Percentiles rank a stretch among this genome's conserved stretches.
Evolutionary conservation across 1,140 invertebrate genomes (phyloP).

Genomic region (Drosophila guanche): DNA sequence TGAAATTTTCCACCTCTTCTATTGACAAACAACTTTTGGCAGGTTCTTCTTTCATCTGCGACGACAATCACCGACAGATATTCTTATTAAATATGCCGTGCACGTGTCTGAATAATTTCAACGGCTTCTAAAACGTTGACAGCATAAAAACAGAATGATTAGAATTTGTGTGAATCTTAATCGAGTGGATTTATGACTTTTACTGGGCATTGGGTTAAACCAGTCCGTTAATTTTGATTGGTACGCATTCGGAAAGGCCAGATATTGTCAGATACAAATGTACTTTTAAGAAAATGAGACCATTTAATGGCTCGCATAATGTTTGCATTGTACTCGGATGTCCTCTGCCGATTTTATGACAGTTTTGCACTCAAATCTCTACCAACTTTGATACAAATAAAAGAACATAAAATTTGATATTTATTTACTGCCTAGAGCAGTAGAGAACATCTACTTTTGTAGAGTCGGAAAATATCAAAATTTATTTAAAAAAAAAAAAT

Average conservation of each 20-base stretch:
- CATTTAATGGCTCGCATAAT: background rate
- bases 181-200: slow-evolving; percentile 52
- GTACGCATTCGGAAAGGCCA: slow-evolving; percentile 1
- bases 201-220: slow-evolving; percentile 57
- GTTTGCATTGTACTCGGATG: too few species aligned
- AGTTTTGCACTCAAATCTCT: too few species aligned
- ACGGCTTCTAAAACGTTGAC: slow-evolving; percentile 56
- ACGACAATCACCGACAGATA: slow-evolving; percentile 22
- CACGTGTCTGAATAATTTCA: slow-evolving; percentile 65
- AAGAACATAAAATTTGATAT: too few species aligned
- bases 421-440: too few species aligned
- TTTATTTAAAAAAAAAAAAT: too few species aligned
- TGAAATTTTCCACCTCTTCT: slow-evolving; percentile 3
- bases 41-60: slow-evolving; percentile 40
- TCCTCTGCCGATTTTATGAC: too few species aligned
- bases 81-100: slow-evolving; percentile 39
- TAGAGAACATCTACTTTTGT: too few species aligned
- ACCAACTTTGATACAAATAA: too few species aligned
- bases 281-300: background rate
- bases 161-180: slow-evolving; percentile 29
- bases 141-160: slow-evolving; percentile 51
- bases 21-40: slow-evolving; percentile 10
- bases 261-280: slow-evolving; percentile 2
- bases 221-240: slow-evolving; percentile 25
- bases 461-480: too few species aligned